phyloP scores from a whole-genome alignment of 35 echinoderm and acorn worm genomes.

The Apostichopus californicus region DNA sequence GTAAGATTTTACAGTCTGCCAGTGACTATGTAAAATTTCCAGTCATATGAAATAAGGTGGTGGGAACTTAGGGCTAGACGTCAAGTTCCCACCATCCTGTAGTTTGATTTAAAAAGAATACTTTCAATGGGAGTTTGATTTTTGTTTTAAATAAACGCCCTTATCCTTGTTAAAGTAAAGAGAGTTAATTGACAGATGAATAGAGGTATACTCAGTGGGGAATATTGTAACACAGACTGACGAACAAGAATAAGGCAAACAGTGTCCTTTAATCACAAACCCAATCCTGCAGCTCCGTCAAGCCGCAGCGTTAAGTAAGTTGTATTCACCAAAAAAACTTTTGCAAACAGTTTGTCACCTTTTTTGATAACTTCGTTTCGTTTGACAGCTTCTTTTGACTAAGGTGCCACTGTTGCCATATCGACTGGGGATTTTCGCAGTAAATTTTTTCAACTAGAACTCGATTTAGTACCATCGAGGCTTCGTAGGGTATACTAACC shows the following conservation, averaged over 20 bases:
- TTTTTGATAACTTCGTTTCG: constrained; percentile 39
- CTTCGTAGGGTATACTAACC: not conserved
- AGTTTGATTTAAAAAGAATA: not conserved
- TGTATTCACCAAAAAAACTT: not conserved
- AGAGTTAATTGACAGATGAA: not conserved
- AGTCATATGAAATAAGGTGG: too few relatives aligned
- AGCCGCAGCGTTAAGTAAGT: not conserved
- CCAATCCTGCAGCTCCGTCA: not conserved
- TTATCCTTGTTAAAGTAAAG: not conserved
- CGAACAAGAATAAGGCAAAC: not conserved
- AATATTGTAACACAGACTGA: constrained; percentile 26
- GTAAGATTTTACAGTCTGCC: too few relatives aligned
- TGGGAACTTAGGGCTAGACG: too few relatives aligned
- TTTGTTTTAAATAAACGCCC: not conserved
- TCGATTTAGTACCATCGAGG: constrained; percentile 2
- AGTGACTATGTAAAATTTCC: too few relatives aligned
- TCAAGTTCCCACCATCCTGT: too few relatives aligned
- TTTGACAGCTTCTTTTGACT: constrained; percentile 28
- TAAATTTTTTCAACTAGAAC: not conserved
- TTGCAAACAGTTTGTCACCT: constrained; percentile 26
- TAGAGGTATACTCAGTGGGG: not conserved
- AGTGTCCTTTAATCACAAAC: not conserved
- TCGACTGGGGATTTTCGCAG: constrained; percentile 33
- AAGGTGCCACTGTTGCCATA: constrained; percentile 37
- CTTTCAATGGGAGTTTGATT: not conserved